phyloP scores from a whole-genome alignment of 2,113 vertebrate genomes.

The Saimiri boliviensis region DNA sequence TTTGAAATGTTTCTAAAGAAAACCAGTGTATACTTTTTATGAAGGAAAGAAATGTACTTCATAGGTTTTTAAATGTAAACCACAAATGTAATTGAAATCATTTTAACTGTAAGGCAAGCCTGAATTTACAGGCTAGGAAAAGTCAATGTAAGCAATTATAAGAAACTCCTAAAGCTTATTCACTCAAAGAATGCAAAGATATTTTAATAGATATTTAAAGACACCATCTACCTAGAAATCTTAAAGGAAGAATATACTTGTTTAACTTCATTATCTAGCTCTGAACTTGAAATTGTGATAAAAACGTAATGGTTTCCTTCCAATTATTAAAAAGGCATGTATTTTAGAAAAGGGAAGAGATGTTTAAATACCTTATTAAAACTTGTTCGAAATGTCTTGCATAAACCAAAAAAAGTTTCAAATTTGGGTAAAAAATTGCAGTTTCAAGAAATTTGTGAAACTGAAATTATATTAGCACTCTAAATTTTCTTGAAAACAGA shows the following conservation, averaged over 20 bases:
- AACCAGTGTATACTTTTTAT: neutral
- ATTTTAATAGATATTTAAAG: constrained; percentile 75
- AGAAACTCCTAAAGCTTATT: constrained; percentile 59
- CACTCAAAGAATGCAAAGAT: constrained; percentile 60
- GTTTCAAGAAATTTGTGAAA: constrained; percentile 35
- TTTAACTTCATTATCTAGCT: constrained; percentile 74
- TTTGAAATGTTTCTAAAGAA: constrained; percentile 25
- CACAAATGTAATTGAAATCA: constrained; percentile 36
- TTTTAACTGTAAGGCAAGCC: constrained; percentile 72
- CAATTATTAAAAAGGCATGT: constrained; percentile 70
- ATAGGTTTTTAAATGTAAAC: neutral
- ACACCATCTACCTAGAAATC: constrained; percentile 52
- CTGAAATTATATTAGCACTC: neutral
- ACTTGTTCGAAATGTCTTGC: constrained; percentile 63
- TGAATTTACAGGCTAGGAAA: constrained; percentile 54
- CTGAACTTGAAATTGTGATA: constrained; percentile 34
- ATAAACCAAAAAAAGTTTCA: constrained; percentile 68
- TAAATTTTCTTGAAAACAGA: neutral
- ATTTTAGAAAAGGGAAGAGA: constrained; percentile 58
- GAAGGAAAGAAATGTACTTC: neutral
- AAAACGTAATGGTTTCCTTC: constrained; percentile 63
- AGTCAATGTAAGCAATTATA: constrained; percentile 51
- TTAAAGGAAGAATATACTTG: constrained; percentile 61
- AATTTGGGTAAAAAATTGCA: neutral
- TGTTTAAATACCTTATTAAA: constrained; percentile 73